Conservation (phyloP, 2,888 invertebrate genomes). For the Helleia helle region DNA sequence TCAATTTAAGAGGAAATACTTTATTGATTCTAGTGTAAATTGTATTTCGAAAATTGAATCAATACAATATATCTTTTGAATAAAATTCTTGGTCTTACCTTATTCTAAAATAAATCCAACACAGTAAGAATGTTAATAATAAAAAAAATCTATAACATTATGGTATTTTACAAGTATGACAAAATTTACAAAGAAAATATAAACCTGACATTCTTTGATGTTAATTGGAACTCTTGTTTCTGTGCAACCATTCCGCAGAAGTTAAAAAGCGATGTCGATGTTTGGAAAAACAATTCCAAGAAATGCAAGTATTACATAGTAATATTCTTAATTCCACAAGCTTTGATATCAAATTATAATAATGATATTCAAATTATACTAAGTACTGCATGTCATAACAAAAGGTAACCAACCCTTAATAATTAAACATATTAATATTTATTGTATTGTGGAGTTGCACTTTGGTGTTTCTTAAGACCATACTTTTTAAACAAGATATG, state of each 20-base stretch:
- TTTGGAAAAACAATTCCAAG: constrained; percentile 13
- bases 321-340: constrained; percentile 23
- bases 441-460: constrained; percentile 69
- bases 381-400: constrained; percentile 51
- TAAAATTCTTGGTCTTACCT: constrained; percentile 69
- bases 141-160: constrained; percentile 60
- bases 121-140: constrained; percentile 36
- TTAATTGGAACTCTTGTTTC: not conserved
- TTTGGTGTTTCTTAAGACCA: constrained; percentile 66
- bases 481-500: constrained; percentile 59
- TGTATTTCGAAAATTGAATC: constrained; percentile 69
- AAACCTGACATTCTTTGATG: not conserved
- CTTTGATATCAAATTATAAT: constrained; percentile 11
- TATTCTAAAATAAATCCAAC: constrained; percentile 58
- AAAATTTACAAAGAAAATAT: constrained; percentile 41
- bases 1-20: constrained; percentile 57
- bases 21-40: constrained; percentile 73
- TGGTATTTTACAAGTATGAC: constrained; percentile 49
- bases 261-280: constrained; percentile 9
- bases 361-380: constrained; percentile 33
- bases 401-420: constrained; percentile 30
- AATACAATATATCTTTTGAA: constrained; percentile 67
- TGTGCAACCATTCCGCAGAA: not conserved
- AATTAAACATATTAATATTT: constrained; percentile 47
- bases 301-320: constrained; percentile 26